Percentiles rank a stretch among this genome's conserved stretches.
phyloP scores from a whole-genome alignment of 1,140 invertebrate genomes.

The Drosophila asahinai region DNA sequence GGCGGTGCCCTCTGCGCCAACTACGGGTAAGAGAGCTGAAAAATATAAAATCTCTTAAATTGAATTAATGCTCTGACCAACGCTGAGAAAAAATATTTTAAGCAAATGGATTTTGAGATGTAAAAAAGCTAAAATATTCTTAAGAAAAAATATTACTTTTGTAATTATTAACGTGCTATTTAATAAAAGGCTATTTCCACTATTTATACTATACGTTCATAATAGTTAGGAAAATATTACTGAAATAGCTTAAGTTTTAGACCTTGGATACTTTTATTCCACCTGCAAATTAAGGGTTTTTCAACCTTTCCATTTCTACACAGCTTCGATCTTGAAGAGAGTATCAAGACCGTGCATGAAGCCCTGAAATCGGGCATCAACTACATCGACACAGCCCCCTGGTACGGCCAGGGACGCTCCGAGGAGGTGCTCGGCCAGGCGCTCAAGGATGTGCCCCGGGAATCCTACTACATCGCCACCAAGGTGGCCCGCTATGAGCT shows the following conservation, averaged over 20 bases:
- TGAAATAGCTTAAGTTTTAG: too few species aligned
- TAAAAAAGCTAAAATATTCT: neutral
- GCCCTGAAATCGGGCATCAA: constrained; percentile 95
- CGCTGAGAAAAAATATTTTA: neutral
- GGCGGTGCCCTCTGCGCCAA: constrained; percentile 73
- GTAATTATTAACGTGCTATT: too few species aligned
- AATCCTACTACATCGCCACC: constrained; percentile 94
- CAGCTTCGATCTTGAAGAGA: constrained; percentile 87
- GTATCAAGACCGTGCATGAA: constrained; percentile 89
- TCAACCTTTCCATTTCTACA: constrained; percentile 35
- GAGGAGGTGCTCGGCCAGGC: constrained; percentile 94
- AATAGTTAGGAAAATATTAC: too few species aligned
- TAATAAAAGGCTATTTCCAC: too few species aligned
- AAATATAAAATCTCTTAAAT: neutral
- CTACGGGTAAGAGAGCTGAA: constrained; percentile 53
- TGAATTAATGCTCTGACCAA: neutral
- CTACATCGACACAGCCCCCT: constrained; percentile 96
- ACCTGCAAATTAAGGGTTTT: too few species aligned
- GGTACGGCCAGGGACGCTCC: constrained; percentile 94
- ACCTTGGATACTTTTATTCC: too few species aligned
- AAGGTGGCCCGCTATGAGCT: constrained; percentile 95
- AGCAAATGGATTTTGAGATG: too few species aligned
- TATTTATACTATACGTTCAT: too few species aligned
- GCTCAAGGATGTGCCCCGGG: constrained; percentile 90
- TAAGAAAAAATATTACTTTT: too few species aligned